Base-by-base conservation (phyloP, 2,113 vertebrate species). In the Ophthalmolycus amberensis region DNA sequence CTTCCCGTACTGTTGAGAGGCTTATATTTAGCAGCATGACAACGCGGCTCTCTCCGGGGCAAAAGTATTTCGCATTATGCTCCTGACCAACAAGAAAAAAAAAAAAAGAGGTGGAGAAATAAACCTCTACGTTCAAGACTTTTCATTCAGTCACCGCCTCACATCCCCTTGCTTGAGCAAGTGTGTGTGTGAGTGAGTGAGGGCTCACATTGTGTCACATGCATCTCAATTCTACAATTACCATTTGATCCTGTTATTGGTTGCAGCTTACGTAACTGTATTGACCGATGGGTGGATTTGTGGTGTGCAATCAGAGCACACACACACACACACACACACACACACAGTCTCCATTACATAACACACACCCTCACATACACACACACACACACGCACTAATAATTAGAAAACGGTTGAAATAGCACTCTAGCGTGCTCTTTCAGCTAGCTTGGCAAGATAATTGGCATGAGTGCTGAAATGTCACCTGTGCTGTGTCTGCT, bases 11-110 rank as follows among this genome's bases (percentile, higher is more conserved):
- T 71, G 69, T 83, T 62, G 56, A 88, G 75, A 83, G 68, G 84
- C 34, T 85, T 86, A 86, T 81, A 83, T 87, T 88, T 85, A 89
- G 85, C 67, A 59, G 75, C 73, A 71, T 75, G 72, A 77, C 71
- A 69, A 40, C 2, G 4, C 56, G 66, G 22, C 62, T 82, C 82
- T 88, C 58, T 88, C 58, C 37, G 46, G 75, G 85, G 84, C 68
- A 69, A 69, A 81, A 42, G 58, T 32, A 83, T 77, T 89, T 82
- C 68, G 80, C 75, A 63, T 89, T 82, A 46, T 80, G 62, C 38
- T 48, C 85, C 63, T 83, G 81, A 82, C 62, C 82, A 65, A 86
- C 64, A 85, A 79, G 7, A 75, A 34, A 34, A 56, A 68, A 82
- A 79, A 8, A 66, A 34, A 56, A 68, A 82, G 73, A 64, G 70